Conservation (phyloP, 2,888 invertebrate species). For the Sericinus montela region DNA sequence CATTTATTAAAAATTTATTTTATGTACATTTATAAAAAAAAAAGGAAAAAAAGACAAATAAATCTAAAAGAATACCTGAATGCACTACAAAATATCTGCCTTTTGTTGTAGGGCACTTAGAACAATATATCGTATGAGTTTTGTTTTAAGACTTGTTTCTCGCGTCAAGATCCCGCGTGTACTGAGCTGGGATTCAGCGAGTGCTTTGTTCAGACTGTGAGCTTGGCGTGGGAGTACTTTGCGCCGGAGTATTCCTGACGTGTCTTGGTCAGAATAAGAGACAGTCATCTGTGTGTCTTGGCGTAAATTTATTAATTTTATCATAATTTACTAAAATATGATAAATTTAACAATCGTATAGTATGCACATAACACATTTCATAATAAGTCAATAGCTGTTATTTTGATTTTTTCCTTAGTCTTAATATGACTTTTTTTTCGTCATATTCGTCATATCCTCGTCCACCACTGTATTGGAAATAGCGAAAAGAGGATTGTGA, state of each 20-base stretch:
- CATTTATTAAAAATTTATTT: no score
- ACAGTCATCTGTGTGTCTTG: slow-evolving; percentile 58
- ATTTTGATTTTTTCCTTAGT: no score
- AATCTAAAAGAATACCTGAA: slow-evolving; percentile 10
- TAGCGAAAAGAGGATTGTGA: no score
- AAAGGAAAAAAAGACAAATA: neutral
- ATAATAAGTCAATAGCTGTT: no score
- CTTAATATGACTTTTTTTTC: no score
- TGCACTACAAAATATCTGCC: neutral
- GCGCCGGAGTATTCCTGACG: slow-evolving; percentile 42
- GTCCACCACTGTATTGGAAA: no score
- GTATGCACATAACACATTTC: no score
- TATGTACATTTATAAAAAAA: no score
- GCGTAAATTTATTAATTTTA: slow-evolving; percentile 54
- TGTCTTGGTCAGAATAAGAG: slow-evolving; percentile 47
- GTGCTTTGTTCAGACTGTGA: slow-evolving; percentile 53
- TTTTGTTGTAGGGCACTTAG: neutral
- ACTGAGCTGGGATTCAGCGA: slow-evolving; percentile 52
- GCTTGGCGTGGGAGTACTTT: slow-evolving; percentile 60
- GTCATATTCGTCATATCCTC: no score
- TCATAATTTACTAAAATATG: slow-evolving; percentile 6
- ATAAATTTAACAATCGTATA: neutral
- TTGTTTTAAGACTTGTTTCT: slow-evolving; percentile 51
- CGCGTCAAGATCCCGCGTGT: slow-evolving; percentile 54
- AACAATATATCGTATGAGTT: slow-evolving; percentile 4